Evolutionary conservation across 2,888 invertebrate species (phyloP), one percentile per base, ranked within the genome.

Genomic region (Parnassius apollo): DNA sequence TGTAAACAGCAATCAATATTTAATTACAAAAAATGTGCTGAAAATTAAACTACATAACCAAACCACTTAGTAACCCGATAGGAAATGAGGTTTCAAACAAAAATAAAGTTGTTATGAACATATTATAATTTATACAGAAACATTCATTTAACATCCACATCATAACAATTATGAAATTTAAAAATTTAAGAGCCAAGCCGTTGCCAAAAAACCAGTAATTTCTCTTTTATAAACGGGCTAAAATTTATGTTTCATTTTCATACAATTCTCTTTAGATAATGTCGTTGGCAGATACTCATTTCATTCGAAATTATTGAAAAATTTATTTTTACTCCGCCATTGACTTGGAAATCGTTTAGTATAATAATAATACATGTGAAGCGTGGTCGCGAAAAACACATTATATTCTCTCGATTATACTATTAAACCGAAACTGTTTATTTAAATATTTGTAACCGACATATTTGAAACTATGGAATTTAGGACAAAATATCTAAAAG

Each of bases 161-260:
- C 54, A 46, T 51, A 59, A 52, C 52, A 59, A 55, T 59, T 45
- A 61, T 42, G 62, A 55, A 48, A 35, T 59, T 63, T 55, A 44
- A 52, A 49, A 55, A 59, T 59, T 57, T 59, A 64, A 22, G 42
- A 25, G 35, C 8, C 59, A 42, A 42, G 3, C 57, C 9, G 25
- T 2, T 64, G 64, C 59, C 64, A 64, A 59, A 63, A 55, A 59
- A 45, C 59, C 44, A 48, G 46, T 51, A 22, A 9, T 42, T 45
- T n/a, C 42, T 11, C n/a, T 51, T 42, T 35, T 59, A 35, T 58
- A 62, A 57, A 58, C 42, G 3, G 35, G 9, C 44, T 12, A 56
- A 25, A 45, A 55, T 63, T 56, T 59, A 59, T 51, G 45, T 51
- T 42, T 35, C 10, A 53, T 57, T 50, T 51, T 45, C 42, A 61